phyloP scores from a whole-genome alignment of 2,888 invertebrate species.

The Aphrophora alni region DNA sequence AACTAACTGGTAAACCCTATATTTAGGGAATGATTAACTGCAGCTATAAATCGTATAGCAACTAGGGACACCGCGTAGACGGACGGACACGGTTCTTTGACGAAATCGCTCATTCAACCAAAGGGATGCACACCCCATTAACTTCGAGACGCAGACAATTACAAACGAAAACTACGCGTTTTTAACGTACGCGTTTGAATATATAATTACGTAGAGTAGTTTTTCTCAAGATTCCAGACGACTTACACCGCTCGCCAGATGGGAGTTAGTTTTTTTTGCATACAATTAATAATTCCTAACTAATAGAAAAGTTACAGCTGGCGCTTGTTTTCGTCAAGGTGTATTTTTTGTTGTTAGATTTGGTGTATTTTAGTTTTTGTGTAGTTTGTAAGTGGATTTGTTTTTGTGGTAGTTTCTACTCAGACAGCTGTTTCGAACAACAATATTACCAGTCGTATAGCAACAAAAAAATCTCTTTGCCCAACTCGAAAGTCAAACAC shows the following conservation, averaged over 20 bases:
- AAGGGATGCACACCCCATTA: slow-evolving; percentile 9
- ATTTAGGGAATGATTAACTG: neutral
- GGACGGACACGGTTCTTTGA: neutral
- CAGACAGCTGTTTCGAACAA: neutral
- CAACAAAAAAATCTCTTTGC: too few relatives aligned
- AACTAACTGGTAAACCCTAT: neutral
- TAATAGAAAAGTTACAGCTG: neutral
- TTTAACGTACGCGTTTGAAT: neutral
- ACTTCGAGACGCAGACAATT: neutral
- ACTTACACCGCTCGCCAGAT: neutral
- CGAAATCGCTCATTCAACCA: neutral
- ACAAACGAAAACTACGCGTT: neutral
- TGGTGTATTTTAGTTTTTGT: neutral
- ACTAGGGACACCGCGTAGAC: neutral
- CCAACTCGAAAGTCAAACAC: too few relatives aligned
- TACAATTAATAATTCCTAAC: neutral
- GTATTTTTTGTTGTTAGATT: neutral
- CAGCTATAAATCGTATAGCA: neutral
- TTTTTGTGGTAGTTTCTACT: neutral
- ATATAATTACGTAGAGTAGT: neutral
- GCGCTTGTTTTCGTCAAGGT: neutral
- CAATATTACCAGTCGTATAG: too few relatives aligned
- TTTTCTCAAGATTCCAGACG: neutral
- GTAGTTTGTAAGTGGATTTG: neutral
- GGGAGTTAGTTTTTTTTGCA: neutral